A percentile compares a stretch with the other conserved stretches of the same genome.
Evolutionary conservation across 2,113 vertebrate genomes (phyloP).

Genomic region (Ahaetulla prasina): DNA sequence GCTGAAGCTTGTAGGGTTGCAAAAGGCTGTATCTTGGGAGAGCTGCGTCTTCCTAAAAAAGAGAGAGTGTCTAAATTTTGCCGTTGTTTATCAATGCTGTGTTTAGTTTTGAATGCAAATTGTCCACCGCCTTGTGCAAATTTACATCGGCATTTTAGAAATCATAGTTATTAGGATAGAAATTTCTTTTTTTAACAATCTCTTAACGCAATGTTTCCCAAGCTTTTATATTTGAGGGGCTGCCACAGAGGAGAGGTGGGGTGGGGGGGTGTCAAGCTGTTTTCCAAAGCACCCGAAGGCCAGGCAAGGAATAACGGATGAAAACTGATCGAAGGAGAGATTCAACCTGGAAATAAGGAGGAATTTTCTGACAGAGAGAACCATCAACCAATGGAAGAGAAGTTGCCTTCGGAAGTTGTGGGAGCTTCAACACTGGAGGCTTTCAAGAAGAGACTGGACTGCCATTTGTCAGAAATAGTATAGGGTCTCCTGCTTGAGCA

Average conservation of each 20-base stretch:
- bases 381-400: too few relatives aligned
- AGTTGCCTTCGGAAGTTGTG: too few relatives aligned
- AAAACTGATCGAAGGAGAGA: too few relatives aligned
- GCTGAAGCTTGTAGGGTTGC: background rate
- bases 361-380: too few relatives aligned
- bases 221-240: background rate
- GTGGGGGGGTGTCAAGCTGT: rapidly evolving
- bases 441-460: too few relatives aligned
- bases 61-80: background rate
- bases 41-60: background rate
- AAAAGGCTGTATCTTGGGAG: background rate
- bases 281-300: too few relatives aligned
- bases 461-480: too few relatives aligned
- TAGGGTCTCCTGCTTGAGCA: too few relatives aligned
- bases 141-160: background rate
- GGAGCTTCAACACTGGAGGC: too few relatives aligned
- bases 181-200: background rate
- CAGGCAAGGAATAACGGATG: too few relatives aligned
- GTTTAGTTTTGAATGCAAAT: background rate
- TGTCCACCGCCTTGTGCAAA: background rate
- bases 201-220: background rate
- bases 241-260: too few relatives aligned
- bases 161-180: background rate
- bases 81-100: background rate
- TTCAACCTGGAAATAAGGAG: too few relatives aligned